phyloP scores from a whole-genome alignment of 2,113 vertebrate species.

The Atractosteus spatula region DNA sequence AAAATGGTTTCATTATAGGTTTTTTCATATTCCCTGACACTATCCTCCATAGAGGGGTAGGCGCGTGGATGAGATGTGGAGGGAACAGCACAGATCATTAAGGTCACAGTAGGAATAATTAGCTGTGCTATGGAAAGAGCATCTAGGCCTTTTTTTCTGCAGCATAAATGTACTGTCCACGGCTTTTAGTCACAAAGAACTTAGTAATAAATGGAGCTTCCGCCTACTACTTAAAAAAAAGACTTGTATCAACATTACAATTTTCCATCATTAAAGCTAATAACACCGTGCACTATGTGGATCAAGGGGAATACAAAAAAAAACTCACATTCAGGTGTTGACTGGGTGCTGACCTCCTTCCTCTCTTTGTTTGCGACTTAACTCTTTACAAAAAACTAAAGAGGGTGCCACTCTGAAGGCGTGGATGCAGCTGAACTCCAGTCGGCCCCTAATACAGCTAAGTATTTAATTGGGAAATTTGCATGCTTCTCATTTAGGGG shows the following conservation, averaged over 20 bases:
- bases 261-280: slow-evolving; percentile 99
- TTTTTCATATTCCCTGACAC: slow-evolving; percentile 99
- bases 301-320: slow-evolving; percentile 99
- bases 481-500: slow-evolving; percentile 72
- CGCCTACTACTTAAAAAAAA: slow-evolving; percentile 98
- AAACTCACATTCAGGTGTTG: slow-evolving; percentile 98
- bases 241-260: slow-evolving; percentile 99
- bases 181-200: slow-evolving; percentile 99
- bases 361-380: slow-evolving; percentile 98
- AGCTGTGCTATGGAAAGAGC: slow-evolving; percentile 99
- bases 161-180: slow-evolving; percentile 98
- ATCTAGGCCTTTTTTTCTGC: slow-evolving; percentile 96
- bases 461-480: slow-evolving; percentile 90
- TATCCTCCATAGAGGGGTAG: slow-evolving; percentile 93
- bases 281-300: slow-evolving; percentile 98
- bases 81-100: slow-evolving; percentile 98
- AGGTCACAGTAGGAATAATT: slow-evolving; percentile 99
- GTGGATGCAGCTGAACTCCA: slow-evolving; percentile 90
- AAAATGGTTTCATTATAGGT: slow-evolving; percentile 99
- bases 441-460: slow-evolving; percentile 79
- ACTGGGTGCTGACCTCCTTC: slow-evolving; percentile 99
- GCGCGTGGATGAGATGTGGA: slow-evolving; percentile 98
- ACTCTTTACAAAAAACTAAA: slow-evolving; percentile 87
- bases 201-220: slow-evolving; percentile 99
- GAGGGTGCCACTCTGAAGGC: slow-evolving; percentile 86